These are phyloP conservation scores for Alligator sinensis DNA, from an alignment of 2,113 vertebrate species.

Conservation along the genomic window DNA sequence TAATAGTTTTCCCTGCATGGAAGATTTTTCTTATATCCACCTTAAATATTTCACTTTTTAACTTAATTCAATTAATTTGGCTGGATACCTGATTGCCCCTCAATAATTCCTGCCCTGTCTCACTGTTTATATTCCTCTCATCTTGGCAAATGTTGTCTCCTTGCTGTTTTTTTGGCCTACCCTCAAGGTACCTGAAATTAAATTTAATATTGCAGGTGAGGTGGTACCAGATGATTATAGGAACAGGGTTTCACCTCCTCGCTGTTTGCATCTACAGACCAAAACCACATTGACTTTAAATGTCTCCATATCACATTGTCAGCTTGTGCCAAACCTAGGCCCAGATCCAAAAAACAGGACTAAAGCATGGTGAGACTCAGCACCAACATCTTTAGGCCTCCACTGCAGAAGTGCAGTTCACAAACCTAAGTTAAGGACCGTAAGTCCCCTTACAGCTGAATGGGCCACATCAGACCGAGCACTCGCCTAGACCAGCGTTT, in stretches of 20 bases:
- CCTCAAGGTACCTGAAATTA: neutral
- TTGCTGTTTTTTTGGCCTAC: too few species aligned
- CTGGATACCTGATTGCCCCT: neutral
- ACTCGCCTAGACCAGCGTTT: too few species aligned
- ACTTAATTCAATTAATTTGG: fast-evolving
- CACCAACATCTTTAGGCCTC: too few species aligned
- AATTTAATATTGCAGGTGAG: neutral
- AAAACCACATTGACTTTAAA: constrained; percentile 11
- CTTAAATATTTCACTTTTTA: neutral
- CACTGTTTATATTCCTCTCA: neutral
- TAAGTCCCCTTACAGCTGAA: too few species aligned
- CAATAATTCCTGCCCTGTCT: neutral
- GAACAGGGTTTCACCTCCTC: neutral
- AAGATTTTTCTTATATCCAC: neutral
- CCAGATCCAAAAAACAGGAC: too few species aligned
- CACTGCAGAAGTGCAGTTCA: too few species aligned
- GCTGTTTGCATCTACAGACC: neutral
- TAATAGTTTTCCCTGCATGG: neutral
- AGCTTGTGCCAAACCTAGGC: too few species aligned
- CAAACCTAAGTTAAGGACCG: too few species aligned
- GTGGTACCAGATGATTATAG: neutral
- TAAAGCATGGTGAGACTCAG: too few species aligned
- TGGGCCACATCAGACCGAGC: too few species aligned
- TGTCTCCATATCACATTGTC: neutral
- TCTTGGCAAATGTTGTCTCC: neutral